Evolutionary conservation across 2,113 vertebrate genomes (phyloP), one percentile per base, ranked within the genome.

Genomic region (Hoplias malabaricus): DNA sequence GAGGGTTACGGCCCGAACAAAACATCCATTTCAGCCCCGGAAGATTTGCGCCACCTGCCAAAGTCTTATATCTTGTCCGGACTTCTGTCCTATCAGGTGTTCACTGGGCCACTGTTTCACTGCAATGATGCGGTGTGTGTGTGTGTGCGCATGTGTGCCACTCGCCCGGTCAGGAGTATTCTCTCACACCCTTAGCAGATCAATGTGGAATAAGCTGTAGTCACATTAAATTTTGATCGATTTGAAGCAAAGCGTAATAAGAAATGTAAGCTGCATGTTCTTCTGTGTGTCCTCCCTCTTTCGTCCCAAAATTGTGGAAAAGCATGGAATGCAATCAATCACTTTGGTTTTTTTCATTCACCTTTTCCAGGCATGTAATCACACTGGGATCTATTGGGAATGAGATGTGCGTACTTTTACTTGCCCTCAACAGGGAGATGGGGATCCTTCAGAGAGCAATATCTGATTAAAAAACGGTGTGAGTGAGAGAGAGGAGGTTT

Each of bases 321-420:
- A 75, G 59, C 14, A 8, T 36, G 10, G 23, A 66, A 56, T 19
- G 31, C 50, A 40, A 54, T 75, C 36, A 57, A 0, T 16, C 2
- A 2, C 10, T 29, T 66, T 48, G 31, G 27, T 34, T 57, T 11
- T 76, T 76, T 48, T 67, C 6, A 5, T 68, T 78, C 66, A 80
- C 75, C 79, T 81, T 70, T 75, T 21, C 50, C 59, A 62, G 9
- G 5, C 13, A 6, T 78, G 50, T 75, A 81, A 75, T 75, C 75
- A 75, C 53, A 25, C 14, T 12, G 11, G 62, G 78, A 82, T 82
- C 61, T 67, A 46, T 42, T 63, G 54, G 40, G 23, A 16, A 53
- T 25, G 13, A 50, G 72, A 75, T 27, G 10, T 66, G 67, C 36
- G 36, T 46, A 50, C 33, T 67, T 65, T 34, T 43, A n/a, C 43